Percentiles rank a stretch among this genome's conserved stretches.
Conservation (phyloP, 2,113 vertebrate species). For the Salvelinus namaycush region DNA sequence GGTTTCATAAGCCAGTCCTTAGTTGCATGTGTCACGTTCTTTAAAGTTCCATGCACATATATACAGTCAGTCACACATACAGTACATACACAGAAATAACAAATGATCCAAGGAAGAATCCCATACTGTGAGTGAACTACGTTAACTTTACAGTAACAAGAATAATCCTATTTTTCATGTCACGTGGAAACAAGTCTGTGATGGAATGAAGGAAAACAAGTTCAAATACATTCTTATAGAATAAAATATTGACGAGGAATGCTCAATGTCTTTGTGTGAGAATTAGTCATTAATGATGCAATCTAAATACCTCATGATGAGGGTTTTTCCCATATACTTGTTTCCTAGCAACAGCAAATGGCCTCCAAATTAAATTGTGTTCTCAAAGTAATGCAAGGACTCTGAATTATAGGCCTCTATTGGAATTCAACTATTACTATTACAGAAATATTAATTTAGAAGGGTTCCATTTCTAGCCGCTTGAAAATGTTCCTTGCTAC, state of each 20-base stretch:
- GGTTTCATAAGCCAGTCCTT: conserved; percentile 51
- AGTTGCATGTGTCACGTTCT: background rate
- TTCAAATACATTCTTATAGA: background rate
- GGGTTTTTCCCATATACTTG: conserved; percentile 69
- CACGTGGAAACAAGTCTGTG: background rate
- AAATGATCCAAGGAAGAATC: background rate
- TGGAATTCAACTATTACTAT: conserved; percentile 26
- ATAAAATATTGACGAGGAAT: conserved; percentile 18
- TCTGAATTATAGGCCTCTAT: conserved; percentile 55
- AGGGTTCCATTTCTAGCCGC: conserved; percentile 3
- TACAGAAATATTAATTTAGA: conserved; percentile 7
- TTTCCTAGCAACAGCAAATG: conserved; percentile 78
- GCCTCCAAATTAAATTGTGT: conserved; percentile 60
- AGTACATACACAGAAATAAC: background rate
- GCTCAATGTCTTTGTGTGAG: conserved; percentile 45
- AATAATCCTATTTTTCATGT: background rate
- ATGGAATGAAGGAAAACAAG: conserved; percentile 10
- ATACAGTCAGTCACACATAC: background rate
- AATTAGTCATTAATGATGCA: conserved; percentile 70
- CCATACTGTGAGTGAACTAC: background rate
- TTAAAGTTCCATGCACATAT: background rate
- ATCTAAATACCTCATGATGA: conserved; percentile 75
- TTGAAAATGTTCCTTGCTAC: background rate
- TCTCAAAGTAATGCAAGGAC: conserved; percentile 42
- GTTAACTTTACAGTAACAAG: background rate